Percentiles rank a stretch among this genome's conserved stretches.
phyloP scores from a whole-genome alignment of 92 coral and sea anemone genomes.

The Porites lobata region DNA sequence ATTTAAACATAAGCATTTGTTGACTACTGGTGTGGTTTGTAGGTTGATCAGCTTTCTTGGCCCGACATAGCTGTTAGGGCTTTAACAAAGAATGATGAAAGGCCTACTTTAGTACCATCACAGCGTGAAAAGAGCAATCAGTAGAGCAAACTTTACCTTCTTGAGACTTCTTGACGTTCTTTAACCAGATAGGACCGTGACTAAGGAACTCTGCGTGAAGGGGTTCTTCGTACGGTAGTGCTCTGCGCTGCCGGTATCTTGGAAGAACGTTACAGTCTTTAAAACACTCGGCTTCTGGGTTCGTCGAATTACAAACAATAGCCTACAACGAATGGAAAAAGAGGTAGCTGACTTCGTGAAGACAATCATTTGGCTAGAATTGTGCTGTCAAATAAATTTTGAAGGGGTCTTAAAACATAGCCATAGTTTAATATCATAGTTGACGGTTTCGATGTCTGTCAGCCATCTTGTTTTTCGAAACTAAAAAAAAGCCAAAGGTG shows the following conservation, averaged over 20 bases:
- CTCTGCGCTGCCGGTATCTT: constrained; percentile 66
- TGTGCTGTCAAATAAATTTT: neutral
- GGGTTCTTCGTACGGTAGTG: constrained; percentile 61
- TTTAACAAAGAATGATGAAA: no score
- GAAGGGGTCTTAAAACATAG: neutral
- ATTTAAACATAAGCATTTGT: no score
- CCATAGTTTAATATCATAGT: no score
- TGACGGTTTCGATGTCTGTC: no score
- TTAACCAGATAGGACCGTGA: constrained; percentile 79
- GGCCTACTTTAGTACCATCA: neutral
- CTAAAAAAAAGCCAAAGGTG: no score
- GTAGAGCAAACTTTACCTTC: neutral
- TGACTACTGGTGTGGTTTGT: no score
- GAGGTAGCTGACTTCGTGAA: neutral
- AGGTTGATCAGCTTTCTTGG: no score
- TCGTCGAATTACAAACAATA: constrained; percentile 84
- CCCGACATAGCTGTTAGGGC: no score
- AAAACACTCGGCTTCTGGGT: constrained; percentile 78
- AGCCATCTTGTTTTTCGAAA: no score
- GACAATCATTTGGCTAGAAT: neutral
- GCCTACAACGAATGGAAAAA: constrained; percentile 10
- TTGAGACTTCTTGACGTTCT: neutral
- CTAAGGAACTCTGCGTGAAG: constrained; percentile 70
- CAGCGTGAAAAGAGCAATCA: neutral
- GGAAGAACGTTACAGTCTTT: constrained; percentile 67